Base-by-base conservation (phyloP, 2,888 invertebrate genomes). In the Cylloceria caligata region DNA sequence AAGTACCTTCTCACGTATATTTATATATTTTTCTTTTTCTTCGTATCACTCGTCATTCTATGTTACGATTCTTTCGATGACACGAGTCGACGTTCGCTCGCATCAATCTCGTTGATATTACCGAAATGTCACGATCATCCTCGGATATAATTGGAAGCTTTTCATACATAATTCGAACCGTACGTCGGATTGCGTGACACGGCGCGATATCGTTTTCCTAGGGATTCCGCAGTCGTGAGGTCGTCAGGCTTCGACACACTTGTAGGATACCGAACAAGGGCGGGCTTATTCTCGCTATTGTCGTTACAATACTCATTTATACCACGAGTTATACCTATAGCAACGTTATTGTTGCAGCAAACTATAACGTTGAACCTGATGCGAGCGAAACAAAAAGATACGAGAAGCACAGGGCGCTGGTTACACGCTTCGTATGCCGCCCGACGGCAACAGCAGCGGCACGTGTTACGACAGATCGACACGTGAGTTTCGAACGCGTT, bases 401-500 rank as follows among this genome's bases (percentile, higher is more conserved):
- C 19, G 21, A 45, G 19, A 34, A 45, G 42, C 30, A 30, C 45
- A 52, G 71, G 34, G 57, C 34, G 3, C n/a, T 19, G 34, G 13
- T 34, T 60, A 21, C 72, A 60, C 60, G 60, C 60, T 34, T 9
- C 60, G 9, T 19, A 34, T 30, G 42, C 75, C 87, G 88, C 87
- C 87, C 85, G 76, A n/a, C n/a, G n/a, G n/a, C n/a, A n/a, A n/a
- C n/a, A n/a, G n/a, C n/a, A n/a, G 84, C 84, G 91, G 89, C 91
- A 91, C 91, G 91, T 91, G 91, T 89, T n/a, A n/a, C n/a, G n/a
- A n/a, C n/a, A n/a, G n/a, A 83, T 80, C 83, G 90, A 88, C 91
- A 91, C 91, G 91, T 91, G 91, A 92, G 89, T 87, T 83, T 86
- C 85, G 77, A 88, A 88, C 90, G 91, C 91, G 91, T 91, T 88